Conservation (phyloP, 1,140 invertebrate genomes). For the Pseudomyrmex sp. region DNA sequence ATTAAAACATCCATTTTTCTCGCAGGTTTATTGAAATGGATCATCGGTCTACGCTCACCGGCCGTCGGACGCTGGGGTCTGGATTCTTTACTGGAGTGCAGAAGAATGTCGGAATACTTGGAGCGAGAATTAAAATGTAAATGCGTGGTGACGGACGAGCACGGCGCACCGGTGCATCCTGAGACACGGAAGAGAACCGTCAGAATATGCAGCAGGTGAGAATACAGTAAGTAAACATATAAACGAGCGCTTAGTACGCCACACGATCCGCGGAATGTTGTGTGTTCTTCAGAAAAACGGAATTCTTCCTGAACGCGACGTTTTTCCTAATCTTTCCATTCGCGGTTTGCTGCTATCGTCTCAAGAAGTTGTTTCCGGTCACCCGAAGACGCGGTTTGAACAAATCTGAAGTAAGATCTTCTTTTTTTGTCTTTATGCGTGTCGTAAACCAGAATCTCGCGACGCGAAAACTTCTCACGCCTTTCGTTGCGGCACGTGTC, state of each 20-base stretch:
- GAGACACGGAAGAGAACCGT: slow-evolving; percentile 64
- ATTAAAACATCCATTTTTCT: neutral
- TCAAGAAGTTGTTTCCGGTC: slow-evolving; percentile 23
- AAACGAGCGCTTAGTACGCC: neutral
- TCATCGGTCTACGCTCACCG: slow-evolving; percentile 63
- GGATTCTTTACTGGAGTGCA: slow-evolving; percentile 45
- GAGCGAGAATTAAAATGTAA: slow-evolving; percentile 60
- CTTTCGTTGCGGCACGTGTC: neutral
- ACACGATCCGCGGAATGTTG: neutral
- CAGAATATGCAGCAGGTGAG: slow-evolving; percentile 65
- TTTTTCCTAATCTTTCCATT: slow-evolving; percentile 71
- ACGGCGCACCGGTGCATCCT: slow-evolving; percentile 62
- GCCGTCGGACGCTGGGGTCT: slow-evolving; percentile 67
- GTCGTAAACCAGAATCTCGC: neutral
- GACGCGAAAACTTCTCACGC: neutral
- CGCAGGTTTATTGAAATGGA: slow-evolving; percentile 66
- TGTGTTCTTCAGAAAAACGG: slow-evolving; percentile 39
- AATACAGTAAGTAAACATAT: neutral
- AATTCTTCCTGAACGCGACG: slow-evolving; percentile 64
- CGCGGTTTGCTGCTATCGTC: slow-evolving; percentile 50
- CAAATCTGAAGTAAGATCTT: slow-evolving; percentile 68
- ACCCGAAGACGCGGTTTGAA: neutral
- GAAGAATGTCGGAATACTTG: slow-evolving; percentile 44
- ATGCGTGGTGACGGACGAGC: slow-evolving; percentile 41
- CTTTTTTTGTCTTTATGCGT: neutral